These are phyloP conservation scores for Artibeus jamaicensis DNA, from an alignment of 2,797 vertebrate genomes.

Conservation along the genomic window DNA sequence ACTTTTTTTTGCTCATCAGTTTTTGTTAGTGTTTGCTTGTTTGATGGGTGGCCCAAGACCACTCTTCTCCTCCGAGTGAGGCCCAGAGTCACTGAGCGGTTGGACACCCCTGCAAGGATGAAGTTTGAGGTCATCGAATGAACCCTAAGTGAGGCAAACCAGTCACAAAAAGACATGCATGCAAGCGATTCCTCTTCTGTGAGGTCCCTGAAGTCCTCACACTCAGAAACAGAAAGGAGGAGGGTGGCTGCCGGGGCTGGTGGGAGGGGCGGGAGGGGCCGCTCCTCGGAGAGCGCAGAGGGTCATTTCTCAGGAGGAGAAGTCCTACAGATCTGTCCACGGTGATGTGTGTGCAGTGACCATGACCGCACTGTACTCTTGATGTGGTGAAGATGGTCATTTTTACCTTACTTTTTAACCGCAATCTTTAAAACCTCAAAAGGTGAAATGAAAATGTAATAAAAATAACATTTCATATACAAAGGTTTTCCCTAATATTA, in stretches of 20 bases:
- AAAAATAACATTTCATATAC: not conserved
- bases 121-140: not conserved
- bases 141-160: not conserved
- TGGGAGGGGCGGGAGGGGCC: fast-evolving
- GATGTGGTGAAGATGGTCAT: not conserved
- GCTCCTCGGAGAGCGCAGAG: not conserved
- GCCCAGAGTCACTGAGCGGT: no score
- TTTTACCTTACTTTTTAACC: not conserved
- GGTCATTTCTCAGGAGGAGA: not conserved
- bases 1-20: no score
- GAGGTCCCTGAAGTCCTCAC: not conserved
- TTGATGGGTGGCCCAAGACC: no score
- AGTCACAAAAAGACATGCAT: not conserved
- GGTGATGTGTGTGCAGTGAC: no score
- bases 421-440: not conserved
- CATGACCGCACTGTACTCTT: not conserved
- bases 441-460: not conserved
- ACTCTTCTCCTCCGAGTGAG: no score
- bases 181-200: not conserved
- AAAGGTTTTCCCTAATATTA: not conserved
- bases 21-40: no score
- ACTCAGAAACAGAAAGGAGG: not conserved
- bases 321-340: not conserved
- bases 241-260: not conserved
- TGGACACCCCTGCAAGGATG: no score